Conservation (phyloP, 1,140 invertebrate genomes). For the Aradophagus sp. region DNA sequence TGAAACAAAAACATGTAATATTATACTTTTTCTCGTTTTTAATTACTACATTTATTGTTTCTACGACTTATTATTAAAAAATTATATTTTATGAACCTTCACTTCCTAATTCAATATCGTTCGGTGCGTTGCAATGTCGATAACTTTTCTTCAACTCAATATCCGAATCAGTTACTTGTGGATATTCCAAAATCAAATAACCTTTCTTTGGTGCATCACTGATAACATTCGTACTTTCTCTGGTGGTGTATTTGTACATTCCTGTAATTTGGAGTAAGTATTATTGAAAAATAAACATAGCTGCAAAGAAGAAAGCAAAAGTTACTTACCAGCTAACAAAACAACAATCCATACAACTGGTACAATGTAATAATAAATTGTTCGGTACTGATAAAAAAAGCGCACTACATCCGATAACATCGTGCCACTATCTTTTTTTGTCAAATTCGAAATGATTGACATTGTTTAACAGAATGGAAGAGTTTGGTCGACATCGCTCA, state of each 20-base stretch:
- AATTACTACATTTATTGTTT: too few relatives aligned
- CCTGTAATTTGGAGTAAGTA: too few relatives aligned
- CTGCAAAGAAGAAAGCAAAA: too few relatives aligned
- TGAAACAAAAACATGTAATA: too few relatives aligned
- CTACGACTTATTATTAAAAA: too few relatives aligned
- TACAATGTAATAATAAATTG: constrained; percentile 47
- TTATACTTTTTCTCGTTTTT: too few relatives aligned
- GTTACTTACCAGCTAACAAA: constrained; percentile 31
- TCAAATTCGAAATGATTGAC: constrained; percentile 25
- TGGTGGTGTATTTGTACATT: constrained; percentile 41
- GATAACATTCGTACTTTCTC: constrained; percentile 25
- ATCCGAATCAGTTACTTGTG: constrained; percentile 10
- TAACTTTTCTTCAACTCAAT: constrained; percentile 6
- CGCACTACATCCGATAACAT: constrained; percentile 43
- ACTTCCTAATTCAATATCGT: constrained; percentile 34
- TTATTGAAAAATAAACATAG: too few relatives aligned
- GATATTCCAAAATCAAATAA: constrained; percentile 34
- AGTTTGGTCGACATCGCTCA: constrained; percentile 30
- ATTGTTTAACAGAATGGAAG: constrained; percentile 18
- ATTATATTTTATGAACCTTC: constrained; percentile 38
- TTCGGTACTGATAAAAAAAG: constrained; percentile 50
- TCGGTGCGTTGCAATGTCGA: constrained; percentile 25
- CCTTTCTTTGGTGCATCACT: constrained; percentile 23
- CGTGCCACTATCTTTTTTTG: constrained; percentile 25
- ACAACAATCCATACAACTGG: constrained; percentile 42